phyloP scores from a whole-genome alignment of 2,888 invertebrate genomes.

The Leistus spinibarbis region DNA sequence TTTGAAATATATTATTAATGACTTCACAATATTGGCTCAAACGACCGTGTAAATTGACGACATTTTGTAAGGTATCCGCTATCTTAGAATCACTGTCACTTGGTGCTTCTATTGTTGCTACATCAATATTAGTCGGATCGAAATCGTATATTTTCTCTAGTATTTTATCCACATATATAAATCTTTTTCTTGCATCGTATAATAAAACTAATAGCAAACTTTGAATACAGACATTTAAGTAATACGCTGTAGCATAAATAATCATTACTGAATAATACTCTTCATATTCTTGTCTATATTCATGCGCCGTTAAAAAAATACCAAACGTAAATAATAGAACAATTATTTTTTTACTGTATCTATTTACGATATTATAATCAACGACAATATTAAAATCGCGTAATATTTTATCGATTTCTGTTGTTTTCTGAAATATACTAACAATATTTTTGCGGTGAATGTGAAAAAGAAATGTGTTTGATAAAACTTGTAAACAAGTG shows the following conservation, averaged over 20 bases:
- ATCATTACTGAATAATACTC: background rate
- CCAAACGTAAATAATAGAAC: background rate
- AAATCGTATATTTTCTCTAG: background rate
- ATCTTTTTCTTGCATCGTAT: background rate
- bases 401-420: slow-evolving; percentile 1
- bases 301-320: background rate
- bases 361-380: background rate
- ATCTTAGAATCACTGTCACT: background rate
- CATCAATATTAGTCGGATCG: background rate
- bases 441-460: slow-evolving; percentile 4
- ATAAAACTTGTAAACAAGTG: background rate
- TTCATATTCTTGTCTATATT: background rate
- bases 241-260: background rate
- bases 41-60: background rate
- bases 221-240: background rate
- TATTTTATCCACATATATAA: background rate
- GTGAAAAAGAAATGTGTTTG: background rate
- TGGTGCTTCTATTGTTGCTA: background rate
- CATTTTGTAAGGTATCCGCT: background rate
- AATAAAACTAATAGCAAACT: background rate
- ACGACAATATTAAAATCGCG: background rate
- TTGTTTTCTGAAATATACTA: background rate
- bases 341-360: background rate
- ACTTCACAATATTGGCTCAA: background rate
- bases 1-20: background rate